Conservation (phyloP, 2,113 vertebrate genomes). For the Eublepharis macularius region DNA sequence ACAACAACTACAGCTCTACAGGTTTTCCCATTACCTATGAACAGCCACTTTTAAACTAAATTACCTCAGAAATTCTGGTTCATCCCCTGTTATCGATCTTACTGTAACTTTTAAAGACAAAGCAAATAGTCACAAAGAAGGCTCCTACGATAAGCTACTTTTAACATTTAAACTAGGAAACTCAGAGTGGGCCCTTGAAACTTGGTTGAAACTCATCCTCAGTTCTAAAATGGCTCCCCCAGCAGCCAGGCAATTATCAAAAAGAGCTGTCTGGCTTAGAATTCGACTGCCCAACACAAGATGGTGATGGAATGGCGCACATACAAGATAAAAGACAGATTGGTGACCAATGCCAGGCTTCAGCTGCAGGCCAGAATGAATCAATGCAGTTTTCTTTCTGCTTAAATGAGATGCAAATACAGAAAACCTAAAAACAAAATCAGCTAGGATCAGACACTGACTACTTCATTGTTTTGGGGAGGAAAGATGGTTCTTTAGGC, state of each 20-base stretch:
- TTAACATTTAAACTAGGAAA: neutral
- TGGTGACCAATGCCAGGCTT: neutral
- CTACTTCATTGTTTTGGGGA: neutral
- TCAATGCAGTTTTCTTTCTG: neutral
- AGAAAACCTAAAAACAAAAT: neutral
- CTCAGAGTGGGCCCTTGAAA: neutral
- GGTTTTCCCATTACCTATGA: neutral
- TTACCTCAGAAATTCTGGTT: neutral
- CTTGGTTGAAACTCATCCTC: neutral
- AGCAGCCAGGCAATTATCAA: neutral
- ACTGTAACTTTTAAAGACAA: neutral
- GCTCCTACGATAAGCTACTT: neutral
- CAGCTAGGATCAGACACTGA: neutral
- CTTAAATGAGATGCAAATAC: conserved; percentile 3
- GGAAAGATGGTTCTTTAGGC: neutral
- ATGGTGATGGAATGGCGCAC: neutral
- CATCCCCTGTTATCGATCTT: neutral
- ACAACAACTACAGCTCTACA: neutral
- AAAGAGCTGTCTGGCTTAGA: neutral
- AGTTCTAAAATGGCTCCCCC: neutral
- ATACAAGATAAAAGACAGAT: neutral
- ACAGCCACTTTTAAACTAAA: neutral
- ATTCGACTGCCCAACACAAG: neutral
- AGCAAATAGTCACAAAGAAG: neutral
- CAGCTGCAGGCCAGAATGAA: neutral